Base-by-base conservation (phyloP, 2,888 invertebrate species). In the Encarsia formosa region DNA sequence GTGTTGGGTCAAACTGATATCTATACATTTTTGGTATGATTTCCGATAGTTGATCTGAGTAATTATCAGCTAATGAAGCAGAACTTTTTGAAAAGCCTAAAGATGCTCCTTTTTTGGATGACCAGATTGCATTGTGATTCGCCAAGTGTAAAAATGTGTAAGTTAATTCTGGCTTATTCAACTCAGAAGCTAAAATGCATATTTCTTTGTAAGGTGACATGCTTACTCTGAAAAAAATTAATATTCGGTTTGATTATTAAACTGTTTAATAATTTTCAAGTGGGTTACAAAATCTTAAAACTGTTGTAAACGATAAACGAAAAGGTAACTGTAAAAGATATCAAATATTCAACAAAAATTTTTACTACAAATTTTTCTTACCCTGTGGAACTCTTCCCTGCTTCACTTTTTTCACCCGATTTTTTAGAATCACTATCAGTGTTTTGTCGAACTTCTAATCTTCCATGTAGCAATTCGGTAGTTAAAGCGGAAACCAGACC, bases 91-190 rank as follows among this genome's bases (percentile, higher is more conserved):
- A 87, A 73, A 96, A 89, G 0, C 95, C 95, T 76, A 93, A 92
- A 0, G 94, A 94, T 8, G 95, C 94, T 9, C 95, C 95, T 79
- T 89, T 91, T 70, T 91, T 92, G 6, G 93, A 92, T 64, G 91
- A 94, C 96, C 95, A 97, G 47, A 89, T 81, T 2, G 93, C 87
- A 74, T 96, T 93, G 69, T 95, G 91, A 78, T 94, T 94, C 0
- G 95, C 95, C 58, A 96, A 77, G 71, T 94, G 89, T 90, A 97
- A 91, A 71, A 97, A 97, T 74, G 92, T 91, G 76, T 97, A 97
- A 58, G 95, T 84, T 56, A 97, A 80, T 70, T 96, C 95, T 0
- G 96, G 96, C 70, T 96, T 91, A 69, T 95, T 95, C 57, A 97
- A 77, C 75, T 96, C 95, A 1, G 92, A 92, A 0, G 95, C 95